phyloP scores from a whole-genome alignment of 37 sponge, comb jelly and placozoan species.

The Lycopodina hypogea region DNA sequence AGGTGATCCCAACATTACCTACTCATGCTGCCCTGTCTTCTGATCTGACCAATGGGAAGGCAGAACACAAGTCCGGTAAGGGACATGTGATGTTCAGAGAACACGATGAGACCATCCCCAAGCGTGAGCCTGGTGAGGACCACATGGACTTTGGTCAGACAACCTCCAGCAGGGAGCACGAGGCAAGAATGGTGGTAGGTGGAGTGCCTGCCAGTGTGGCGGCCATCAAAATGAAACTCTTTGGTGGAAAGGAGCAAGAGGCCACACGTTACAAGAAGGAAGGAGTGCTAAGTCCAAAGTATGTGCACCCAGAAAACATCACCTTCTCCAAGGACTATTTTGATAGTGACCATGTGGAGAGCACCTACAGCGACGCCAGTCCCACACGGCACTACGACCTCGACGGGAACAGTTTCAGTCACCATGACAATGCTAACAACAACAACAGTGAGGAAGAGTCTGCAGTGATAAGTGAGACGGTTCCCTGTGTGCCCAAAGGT shows the following conservation, averaged over 20 bases:
- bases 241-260: constrained; percentile 26
- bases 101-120: constrained; percentile 31
- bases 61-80: neutral
- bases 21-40: neutral
- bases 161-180: too few relatives aligned
- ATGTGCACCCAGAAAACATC: constrained; percentile 14
- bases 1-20: neutral
- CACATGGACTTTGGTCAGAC: neutral
- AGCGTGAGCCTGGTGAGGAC: constrained; percentile 16
- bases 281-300: constrained; percentile 21
- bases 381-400: too few relatives aligned
- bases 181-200: too few relatives aligned
- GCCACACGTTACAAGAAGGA: constrained; percentile 22
- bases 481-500: neutral
- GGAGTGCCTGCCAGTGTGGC: constrained; percentile 27
- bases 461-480: neutral
- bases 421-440: constrained; percentile 19
- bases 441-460: constrained; percentile 22
- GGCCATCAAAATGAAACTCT: constrained; percentile 46
- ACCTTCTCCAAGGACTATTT: constrained; percentile 9
- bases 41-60: neutral
- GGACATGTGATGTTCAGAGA: constrained; percentile 45
- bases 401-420: too few relatives aligned
- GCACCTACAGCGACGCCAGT: neutral
- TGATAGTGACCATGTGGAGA: neutral